Conservation (phyloP, 2,113 vertebrate genomes). For the Prionailurus bengalensis region DNA sequence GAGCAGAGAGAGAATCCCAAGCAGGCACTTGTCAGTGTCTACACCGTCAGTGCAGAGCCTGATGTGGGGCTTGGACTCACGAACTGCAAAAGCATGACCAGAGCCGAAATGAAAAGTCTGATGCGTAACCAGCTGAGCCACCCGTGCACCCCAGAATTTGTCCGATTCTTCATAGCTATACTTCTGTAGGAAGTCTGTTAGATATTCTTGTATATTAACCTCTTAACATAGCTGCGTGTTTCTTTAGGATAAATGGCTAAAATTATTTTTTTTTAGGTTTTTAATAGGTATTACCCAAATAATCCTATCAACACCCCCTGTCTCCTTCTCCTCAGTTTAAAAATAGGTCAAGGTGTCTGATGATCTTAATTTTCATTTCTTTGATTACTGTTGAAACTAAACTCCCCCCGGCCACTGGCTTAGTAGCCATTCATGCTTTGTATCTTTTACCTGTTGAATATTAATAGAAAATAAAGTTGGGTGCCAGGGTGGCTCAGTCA, state of each 20-base stretch:
- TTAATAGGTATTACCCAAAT: background rate
- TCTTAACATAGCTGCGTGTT: background rate
- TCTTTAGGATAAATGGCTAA: background rate
- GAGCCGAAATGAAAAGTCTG: no score
- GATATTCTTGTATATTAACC: background rate
- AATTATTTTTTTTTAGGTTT: background rate
- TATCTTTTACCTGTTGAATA: slow-evolving; percentile 34
- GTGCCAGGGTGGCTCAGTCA: no score
- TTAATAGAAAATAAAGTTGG: background rate
- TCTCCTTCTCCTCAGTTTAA: background rate
- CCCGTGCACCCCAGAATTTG: background rate
- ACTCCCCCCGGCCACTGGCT: background rate
- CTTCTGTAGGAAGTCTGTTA: background rate
- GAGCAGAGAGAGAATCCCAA: no score
- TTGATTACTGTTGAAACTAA: background rate
- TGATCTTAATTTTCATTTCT: slow-evolving; percentile 8
- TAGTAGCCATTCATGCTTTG: background rate
- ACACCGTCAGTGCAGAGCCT: no score
- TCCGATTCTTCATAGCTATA: background rate
- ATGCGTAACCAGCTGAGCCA: no score
- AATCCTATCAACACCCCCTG: background rate
- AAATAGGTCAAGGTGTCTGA: background rate
- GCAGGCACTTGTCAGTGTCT: no score
- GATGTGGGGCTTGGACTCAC: no score
- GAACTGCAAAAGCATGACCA: no score